Evolutionary conservation across 2,797 vertebrate species (phyloP).

Genomic region (Hippopotamyrus pictus): DNA sequence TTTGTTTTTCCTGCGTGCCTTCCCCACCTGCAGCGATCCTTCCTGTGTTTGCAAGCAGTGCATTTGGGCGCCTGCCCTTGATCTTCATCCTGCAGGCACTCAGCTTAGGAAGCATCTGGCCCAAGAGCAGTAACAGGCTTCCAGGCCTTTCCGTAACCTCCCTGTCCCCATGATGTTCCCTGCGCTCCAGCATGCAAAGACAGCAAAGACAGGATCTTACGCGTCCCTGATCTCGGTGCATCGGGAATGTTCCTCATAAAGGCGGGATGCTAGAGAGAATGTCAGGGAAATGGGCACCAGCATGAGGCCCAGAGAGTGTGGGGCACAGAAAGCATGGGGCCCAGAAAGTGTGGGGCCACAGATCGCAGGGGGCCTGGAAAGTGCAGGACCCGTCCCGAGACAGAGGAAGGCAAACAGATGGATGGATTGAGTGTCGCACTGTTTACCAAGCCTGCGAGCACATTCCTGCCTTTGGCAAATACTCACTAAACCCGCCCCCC

Average conservation of each 20-base stretch:
- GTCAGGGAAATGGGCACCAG: not conserved
- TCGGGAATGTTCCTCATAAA: not conserved
- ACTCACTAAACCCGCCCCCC: conserved; percentile 47
- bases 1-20: not conserved
- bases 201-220: not conserved
- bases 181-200: not conserved
- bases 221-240: not conserved
- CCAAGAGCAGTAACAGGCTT: not conserved
- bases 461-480: conserved; percentile 62
- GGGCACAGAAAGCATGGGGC: not conserved
- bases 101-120: conserved; percentile 26
- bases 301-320: not conserved
- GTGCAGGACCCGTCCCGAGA: not conserved
- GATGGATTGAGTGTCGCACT: conserved; percentile 23
- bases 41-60: not conserved
- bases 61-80: not conserved
- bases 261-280: not conserved
- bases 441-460: conserved; percentile 43
- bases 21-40: not conserved
- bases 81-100: conserved; percentile 6
- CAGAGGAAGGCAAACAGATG: not conserved
- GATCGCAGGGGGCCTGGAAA: not conserved
- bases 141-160: not conserved
- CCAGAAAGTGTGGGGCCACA: not conserved
- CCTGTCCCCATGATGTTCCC: not conserved